Conservation (phyloP, 2,797 vertebrate species). For the Myotis myotis region DNA sequence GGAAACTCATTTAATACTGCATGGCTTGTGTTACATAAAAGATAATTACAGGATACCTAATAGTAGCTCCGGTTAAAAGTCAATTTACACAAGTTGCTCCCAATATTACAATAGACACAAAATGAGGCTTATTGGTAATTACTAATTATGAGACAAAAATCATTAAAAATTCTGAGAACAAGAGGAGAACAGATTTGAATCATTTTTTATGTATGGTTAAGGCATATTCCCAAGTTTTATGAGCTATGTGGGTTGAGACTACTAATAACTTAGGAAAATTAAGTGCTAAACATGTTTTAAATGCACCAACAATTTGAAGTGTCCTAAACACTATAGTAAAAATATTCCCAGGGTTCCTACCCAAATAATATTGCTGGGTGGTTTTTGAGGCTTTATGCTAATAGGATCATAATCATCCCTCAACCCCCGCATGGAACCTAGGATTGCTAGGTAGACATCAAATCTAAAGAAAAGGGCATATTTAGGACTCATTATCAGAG, state of each 20-base stretch:
- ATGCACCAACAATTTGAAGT: neutral
- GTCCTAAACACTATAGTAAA: slow-evolving; percentile 28
- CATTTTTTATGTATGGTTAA: slow-evolving; percentile 67
- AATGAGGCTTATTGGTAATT: slow-evolving; percentile 85
- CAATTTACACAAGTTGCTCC: slow-evolving; percentile 87
- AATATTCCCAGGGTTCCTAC: neutral
- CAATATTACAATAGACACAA: slow-evolving; percentile 81
- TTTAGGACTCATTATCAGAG: neutral
- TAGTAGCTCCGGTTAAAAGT: slow-evolving; percentile 86
- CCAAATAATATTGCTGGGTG: neutral
- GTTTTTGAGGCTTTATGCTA: neutral
- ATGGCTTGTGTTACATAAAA: slow-evolving; percentile 81
- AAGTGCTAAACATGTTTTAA: slow-evolving; percentile 58
- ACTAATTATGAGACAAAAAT: slow-evolving; percentile 87
- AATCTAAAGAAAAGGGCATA: neutral
- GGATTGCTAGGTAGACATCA: neutral
- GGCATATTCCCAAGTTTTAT: slow-evolving; percentile 69
- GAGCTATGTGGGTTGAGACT: slow-evolving; percentile 68
- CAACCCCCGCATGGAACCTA: neutral
- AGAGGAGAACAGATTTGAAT: slow-evolving; percentile 76
- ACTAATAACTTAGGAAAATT: slow-evolving; percentile 75
- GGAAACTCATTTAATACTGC: slow-evolving; percentile 80
- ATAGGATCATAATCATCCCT: neutral
- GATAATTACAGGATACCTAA: slow-evolving; percentile 85
- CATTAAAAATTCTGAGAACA: slow-evolving; percentile 69